Evolutionary conservation across 2,888 invertebrate species (phyloP).

Genomic region (Rutpela maculata): DNA sequence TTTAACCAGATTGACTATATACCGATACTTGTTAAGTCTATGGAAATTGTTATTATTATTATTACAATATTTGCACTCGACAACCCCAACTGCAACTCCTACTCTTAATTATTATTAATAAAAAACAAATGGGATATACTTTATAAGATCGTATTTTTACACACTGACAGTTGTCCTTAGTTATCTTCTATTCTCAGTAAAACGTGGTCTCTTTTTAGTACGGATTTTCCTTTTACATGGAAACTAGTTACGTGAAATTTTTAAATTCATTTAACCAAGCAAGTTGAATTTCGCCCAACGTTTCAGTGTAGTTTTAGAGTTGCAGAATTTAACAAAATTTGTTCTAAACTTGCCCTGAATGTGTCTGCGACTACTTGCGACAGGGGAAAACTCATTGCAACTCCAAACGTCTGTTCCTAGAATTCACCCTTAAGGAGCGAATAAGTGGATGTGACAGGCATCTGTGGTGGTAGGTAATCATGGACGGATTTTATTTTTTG

Average conservation of each 20-base stretch:
- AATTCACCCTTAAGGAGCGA: background rate
- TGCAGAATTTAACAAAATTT: constrained; percentile 1
- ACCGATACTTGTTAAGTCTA: too few relatives aligned
- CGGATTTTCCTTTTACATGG: background rate
- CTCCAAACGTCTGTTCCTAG: background rate
- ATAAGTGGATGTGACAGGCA: background rate
- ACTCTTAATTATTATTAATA: too few relatives aligned
- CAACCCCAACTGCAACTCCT: too few relatives aligned
- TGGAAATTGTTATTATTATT: too few relatives aligned
- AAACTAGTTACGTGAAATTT: background rate
- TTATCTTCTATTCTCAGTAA: too few relatives aligned
- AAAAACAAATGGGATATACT: too few relatives aligned
- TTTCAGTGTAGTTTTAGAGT: background rate
- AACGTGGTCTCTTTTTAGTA: too few relatives aligned
- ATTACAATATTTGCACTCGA: too few relatives aligned
- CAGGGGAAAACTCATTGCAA: constrained; percentile 2
- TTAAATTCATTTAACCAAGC: background rate
- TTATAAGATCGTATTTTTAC: too few relatives aligned
- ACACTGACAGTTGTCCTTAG: too few relatives aligned
- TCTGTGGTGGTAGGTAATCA: background rate
- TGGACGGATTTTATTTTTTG: background rate
- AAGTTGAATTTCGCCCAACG: background rate
- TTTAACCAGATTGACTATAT: too few relatives aligned
- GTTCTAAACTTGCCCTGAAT: background rate
- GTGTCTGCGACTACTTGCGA: background rate